A percentile compares a stretch with the other conserved stretches of the same genome.
Evolutionary conservation across 2,113 vertebrate species (phyloP).

Genomic region (Buteo buteo): DNA sequence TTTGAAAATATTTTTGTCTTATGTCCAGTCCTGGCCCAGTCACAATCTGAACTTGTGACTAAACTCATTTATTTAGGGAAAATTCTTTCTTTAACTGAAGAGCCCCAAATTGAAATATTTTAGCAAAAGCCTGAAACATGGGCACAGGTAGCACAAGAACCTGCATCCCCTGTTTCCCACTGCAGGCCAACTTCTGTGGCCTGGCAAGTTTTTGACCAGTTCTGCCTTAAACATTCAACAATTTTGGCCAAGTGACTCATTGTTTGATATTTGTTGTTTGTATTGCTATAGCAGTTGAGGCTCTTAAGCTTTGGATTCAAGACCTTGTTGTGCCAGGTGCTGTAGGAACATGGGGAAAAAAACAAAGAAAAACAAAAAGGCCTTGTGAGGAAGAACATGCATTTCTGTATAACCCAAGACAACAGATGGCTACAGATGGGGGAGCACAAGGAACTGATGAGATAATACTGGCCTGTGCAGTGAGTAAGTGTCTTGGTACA

Average conservation of each 20-base stretch:
- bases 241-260: background rate
- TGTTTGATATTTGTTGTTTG: slow-evolving; percentile 19
- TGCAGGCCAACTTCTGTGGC: background rate
- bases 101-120: background rate
- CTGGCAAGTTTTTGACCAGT: background rate
- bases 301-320: background rate
- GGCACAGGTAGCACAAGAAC: background rate
- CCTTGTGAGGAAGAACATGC: background rate
- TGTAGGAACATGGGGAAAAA: background rate
- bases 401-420: background rate
- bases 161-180: background rate
- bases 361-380: background rate
- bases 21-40: background rate
- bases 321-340: slow-evolving; percentile 39
- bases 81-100: background rate
- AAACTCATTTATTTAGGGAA: background rate
- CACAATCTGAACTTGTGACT: background rate
- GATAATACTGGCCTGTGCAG: slow-evolving; percentile 3
- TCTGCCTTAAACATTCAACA: background rate
- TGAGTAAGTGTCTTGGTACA: background rate
- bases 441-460: background rate
- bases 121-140: background rate
- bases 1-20: background rate
- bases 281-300: slow-evolving; percentile 41
- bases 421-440: slow-evolving; percentile 38